Conservation (phyloP, 2,888 invertebrate genomes). For the Diarsia dahlii region DNA sequence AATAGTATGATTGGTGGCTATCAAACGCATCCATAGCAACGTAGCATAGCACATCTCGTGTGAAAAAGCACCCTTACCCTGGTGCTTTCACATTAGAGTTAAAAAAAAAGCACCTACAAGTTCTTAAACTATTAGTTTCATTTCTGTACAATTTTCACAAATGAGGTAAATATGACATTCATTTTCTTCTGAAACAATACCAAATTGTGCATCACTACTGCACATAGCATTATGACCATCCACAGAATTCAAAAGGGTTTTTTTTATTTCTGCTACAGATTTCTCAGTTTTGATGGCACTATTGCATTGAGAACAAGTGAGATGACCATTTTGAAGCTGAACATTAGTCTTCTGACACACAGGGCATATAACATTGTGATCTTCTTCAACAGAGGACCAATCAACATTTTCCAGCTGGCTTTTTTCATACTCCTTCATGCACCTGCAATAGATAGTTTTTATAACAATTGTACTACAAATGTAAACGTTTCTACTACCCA, state of each 20-base stretch:
- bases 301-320: constrained; percentile 82
- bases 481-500: not conserved
- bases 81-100: too few species aligned
- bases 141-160: constrained; percentile 83
- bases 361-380: constrained; percentile 87
- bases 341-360: constrained; percentile 87
- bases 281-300: constrained; percentile 75
- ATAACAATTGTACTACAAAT: not conserved
- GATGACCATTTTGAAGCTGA: constrained; percentile 63
- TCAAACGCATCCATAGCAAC: too few species aligned
- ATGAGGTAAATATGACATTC: constrained; percentile 83
- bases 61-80: too few species aligned
- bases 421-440: constrained; percentile 85
- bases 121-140: constrained; percentile 71
- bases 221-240: constrained; percentile 80
- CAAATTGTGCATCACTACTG: constrained; percentile 77
- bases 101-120: constrained; percentile 2
- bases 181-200: constrained; percentile 75
- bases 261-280: constrained; percentile 76
- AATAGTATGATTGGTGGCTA: too few species aligned
- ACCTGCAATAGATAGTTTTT: constrained; percentile 75
- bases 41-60: too few species aligned
- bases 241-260: constrained; percentile 72
- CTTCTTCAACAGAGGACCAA: constrained; percentile 82
- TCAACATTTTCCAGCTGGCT: constrained; percentile 81